Conservation (phyloP, 2,888 invertebrate species). For the Augochlorella aurata region DNA sequence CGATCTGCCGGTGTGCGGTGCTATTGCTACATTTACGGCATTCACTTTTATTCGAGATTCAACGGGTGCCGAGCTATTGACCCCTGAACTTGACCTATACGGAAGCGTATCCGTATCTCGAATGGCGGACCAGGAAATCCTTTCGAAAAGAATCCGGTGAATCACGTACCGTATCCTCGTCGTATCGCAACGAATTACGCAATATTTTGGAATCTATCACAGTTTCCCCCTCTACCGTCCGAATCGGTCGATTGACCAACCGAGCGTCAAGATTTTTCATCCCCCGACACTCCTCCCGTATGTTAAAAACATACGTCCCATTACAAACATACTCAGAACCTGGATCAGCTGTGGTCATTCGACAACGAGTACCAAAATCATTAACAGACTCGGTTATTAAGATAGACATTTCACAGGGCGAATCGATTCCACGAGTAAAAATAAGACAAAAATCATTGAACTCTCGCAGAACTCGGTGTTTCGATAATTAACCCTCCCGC, state of each 20-base stretch:
- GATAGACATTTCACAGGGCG: not conserved
- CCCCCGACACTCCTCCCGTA: not conserved
- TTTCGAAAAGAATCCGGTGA: not conserved
- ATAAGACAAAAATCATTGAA: not conserved
- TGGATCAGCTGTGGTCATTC: not conserved
- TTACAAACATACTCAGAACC: not conserved
- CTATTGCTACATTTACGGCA: conserved; percentile 65
- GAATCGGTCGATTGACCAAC: not conserved
- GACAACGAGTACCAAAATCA: not conserved
- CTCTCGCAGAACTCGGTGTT: not conserved
- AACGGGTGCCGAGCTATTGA: conserved; percentile 64
- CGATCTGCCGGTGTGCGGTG: conserved; percentile 65
- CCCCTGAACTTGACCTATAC: conserved; percentile 71
- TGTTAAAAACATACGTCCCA: not conserved
- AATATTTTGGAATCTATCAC: conserved; percentile 35
- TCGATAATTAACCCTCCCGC: not conserved
- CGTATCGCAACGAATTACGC: not conserved
- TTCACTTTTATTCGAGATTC: conserved; percentile 69
- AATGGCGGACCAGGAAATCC: not conserved
- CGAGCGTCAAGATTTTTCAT: not conserved
- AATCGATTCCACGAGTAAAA: not conserved
- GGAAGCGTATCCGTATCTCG: conserved; percentile 28
- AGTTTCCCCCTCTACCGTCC: conserved; percentile 1
- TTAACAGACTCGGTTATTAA: not conserved
- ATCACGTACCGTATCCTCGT: not conserved